A percentile compares a stretch with the other conserved stretches of the same genome.
Conservation (phyloP, 2,888 invertebrate species). For the Deilephila porcellus region DNA sequence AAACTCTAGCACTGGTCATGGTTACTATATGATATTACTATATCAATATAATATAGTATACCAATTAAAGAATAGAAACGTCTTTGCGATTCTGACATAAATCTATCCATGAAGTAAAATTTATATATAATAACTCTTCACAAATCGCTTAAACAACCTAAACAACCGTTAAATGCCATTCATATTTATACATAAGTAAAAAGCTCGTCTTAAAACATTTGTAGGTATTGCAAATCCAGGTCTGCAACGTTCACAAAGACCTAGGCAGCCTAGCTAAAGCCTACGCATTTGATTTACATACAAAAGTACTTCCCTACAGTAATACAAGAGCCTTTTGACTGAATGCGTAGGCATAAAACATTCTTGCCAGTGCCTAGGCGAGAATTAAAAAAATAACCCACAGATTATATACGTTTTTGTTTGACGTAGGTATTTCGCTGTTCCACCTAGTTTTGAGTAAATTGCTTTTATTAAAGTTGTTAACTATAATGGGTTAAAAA, state of each 20-base stretch:
- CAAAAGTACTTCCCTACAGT: constrained; percentile 78
- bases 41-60: too few species aligned
- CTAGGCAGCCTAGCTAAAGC: constrained; percentile 58
- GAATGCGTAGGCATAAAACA: constrained; percentile 75
- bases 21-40: too few species aligned
- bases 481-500: constrained; percentile 21
- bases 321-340: constrained; percentile 68
- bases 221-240: constrained; percentile 58
- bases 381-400: constrained; percentile 26
- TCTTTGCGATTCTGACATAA: not conserved
- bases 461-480: constrained; percentile 28
- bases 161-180: constrained; percentile 24
- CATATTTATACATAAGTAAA: constrained; percentile 32
- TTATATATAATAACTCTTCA: not conserved
- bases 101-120: not conserved
- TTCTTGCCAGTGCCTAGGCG: constrained; percentile 50
- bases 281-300: constrained; percentile 82
- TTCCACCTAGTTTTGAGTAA: constrained; percentile 24
- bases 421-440: constrained; percentile 13
- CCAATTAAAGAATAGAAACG: too few species aligned
- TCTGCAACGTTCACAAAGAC: constrained; percentile 57
- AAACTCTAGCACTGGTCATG: too few species aligned
- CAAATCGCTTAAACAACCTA: constrained; percentile 31
- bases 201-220: constrained; percentile 31
- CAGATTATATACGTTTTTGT: constrained; percentile 15